These are phyloP conservation scores for Frankliniella intonsa DNA, from an alignment of 2,888 invertebrate genomes.

Conservation along the genomic window DNA sequence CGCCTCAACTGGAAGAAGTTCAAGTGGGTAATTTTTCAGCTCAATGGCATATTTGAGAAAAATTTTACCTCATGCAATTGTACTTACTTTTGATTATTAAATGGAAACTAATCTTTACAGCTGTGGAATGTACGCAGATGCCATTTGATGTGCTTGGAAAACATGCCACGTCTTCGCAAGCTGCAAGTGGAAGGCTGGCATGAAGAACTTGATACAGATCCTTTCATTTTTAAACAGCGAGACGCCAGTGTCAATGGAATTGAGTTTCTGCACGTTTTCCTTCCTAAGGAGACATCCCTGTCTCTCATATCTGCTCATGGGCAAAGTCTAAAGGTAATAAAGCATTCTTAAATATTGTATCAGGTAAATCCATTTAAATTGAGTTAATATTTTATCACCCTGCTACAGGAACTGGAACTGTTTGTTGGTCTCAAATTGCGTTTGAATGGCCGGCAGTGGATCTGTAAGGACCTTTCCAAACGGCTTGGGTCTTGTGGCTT, in stretches of 20 bases:
- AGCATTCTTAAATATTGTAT: background rate
- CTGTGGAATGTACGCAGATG: background rate
- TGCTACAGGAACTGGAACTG: background rate
- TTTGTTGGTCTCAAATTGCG: constrained; percentile 4
- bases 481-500: background rate
- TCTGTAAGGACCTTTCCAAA: background rate
- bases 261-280: background rate
- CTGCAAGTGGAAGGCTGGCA: background rate
- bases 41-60: background rate
- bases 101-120: background rate
- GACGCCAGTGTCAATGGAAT: background rate
- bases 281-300: background rate
- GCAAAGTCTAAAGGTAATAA: background rate
- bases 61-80: background rate
- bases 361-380: background rate
- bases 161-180: background rate
- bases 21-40: background rate
- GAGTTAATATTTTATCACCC: background rate
- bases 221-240: background rate
- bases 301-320: constrained; percentile 4
- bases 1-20: background rate
- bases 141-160: background rate
- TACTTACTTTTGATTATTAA: background rate
- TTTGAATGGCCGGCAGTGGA: background rate
- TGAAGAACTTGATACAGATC: background rate